Conservation (phyloP, 2,797 vertebrate species). For the Heliangelus exortis region DNA sequence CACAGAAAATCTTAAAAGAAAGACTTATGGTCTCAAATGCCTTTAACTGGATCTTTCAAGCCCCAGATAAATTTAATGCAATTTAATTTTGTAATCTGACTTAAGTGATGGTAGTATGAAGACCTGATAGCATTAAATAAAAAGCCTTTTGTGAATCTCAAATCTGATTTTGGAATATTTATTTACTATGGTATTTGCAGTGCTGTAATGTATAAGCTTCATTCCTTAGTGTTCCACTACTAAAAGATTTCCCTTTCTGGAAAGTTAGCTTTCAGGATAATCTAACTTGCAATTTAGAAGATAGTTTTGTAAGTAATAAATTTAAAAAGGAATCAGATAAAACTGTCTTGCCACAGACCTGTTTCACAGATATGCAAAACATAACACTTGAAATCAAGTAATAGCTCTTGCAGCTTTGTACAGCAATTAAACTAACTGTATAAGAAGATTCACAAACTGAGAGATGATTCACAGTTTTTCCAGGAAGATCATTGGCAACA, state of each 20-base stretch:
- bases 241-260: not conserved
- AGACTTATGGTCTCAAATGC: not conserved
- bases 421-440: slow-evolving; percentile 26
- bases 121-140: not conserved
- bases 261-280: slow-evolving; percentile 14
- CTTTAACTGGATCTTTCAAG: not conserved
- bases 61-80: not conserved
- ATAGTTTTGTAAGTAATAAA: not conserved
- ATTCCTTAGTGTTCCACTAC: not conserved
- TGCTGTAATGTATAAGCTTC: not conserved
- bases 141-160: slow-evolving; percentile 1
- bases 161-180: not conserved
- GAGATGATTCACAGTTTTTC: slow-evolving; percentile 60
- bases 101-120: not conserved
- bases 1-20: not conserved
- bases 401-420: not conserved
- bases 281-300: slow-evolving; percentile 29
- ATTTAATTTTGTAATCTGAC: not conserved
- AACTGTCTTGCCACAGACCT: not conserved
- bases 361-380: not conserved
- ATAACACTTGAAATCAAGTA: slow-evolving; percentile 26
- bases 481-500: slow-evolving; percentile 51
- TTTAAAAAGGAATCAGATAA: slow-evolving; percentile 21
- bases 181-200: not conserved
- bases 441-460: not conserved